These are phyloP conservation scores for Craseonycteris thonglongyai DNA, from an alignment of 2,113 vertebrate species.

Conservation along the genomic window DNA sequence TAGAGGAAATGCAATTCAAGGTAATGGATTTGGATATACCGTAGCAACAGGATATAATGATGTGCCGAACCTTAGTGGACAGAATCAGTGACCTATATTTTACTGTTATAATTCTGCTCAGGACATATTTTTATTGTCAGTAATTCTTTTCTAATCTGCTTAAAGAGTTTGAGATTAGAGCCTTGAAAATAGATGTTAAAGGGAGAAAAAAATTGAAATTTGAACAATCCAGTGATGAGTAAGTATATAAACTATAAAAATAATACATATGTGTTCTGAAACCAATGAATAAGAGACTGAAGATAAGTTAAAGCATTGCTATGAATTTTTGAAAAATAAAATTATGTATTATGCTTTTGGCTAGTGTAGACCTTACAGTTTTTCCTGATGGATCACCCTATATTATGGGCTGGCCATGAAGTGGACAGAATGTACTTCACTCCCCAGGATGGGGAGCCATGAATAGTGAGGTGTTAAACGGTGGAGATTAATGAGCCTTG, in stretches of 20 bases:
- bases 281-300: neutral
- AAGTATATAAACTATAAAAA: neutral
- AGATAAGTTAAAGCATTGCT: neutral
- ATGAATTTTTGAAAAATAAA: neutral
- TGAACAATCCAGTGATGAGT: neutral
- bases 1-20: neutral
- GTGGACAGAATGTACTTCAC: neutral
- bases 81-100: neutral
- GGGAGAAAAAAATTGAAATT: neutral
- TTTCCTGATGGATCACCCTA: neutral
- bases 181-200: neutral
- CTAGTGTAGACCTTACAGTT: neutral
- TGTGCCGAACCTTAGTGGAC: neutral
- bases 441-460: neutral
- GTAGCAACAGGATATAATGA: neutral
- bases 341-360: neutral
- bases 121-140: neutral
- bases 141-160: neutral
- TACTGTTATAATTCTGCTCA: neutral
- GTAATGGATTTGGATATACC: neutral
- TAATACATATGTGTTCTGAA: neutral
- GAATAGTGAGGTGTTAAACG: neutral
- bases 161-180: neutral
- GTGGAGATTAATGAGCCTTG: conserved; percentile 54
- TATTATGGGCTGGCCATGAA: neutral